Percentiles rank a stretch among this genome's conserved stretches.
phyloP scores from a whole-genome alignment of 2,113 vertebrate genomes.

The Geococcyx californianus region DNA sequence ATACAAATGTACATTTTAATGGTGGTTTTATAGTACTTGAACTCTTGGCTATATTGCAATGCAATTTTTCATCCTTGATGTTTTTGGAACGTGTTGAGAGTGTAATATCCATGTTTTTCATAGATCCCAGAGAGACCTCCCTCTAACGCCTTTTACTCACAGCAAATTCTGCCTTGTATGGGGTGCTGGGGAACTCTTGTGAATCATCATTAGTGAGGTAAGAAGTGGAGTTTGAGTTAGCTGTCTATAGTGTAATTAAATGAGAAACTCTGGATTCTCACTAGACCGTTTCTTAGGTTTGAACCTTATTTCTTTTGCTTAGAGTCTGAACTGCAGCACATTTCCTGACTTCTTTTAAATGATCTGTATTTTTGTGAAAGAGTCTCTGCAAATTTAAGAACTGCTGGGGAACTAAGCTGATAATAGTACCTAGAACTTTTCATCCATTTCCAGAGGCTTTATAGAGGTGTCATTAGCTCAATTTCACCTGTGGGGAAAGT shows the following conservation, averaged over 20 bases:
- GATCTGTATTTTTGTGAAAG: background rate
- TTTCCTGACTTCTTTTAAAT: background rate
- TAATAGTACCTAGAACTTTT: background rate
- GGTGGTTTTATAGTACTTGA: conserved; percentile 9
- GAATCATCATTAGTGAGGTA: background rate
- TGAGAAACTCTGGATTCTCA: background rate
- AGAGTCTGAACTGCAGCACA: background rate
- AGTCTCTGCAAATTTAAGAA: background rate
- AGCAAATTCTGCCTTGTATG: background rate
- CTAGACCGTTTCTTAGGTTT: background rate
- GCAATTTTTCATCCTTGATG: conserved; percentile 22
- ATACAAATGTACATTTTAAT: conserved; percentile 29
- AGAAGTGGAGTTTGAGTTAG: background rate
- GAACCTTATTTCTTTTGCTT: background rate
- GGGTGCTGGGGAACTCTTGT: background rate
- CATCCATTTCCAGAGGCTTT: background rate
- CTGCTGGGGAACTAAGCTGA: background rate
- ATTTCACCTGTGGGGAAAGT: background rate
- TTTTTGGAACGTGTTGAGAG: background rate
- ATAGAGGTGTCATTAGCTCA: background rate
- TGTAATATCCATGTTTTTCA: background rate
- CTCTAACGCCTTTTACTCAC: background rate
- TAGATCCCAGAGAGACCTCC: background rate
- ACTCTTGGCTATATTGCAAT: conserved; percentile 11
- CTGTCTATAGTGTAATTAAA: background rate